Evolutionary conservation across 2,797 vertebrate genomes (phyloP).

Genomic region (Pygocentrus nattereri): DNA sequence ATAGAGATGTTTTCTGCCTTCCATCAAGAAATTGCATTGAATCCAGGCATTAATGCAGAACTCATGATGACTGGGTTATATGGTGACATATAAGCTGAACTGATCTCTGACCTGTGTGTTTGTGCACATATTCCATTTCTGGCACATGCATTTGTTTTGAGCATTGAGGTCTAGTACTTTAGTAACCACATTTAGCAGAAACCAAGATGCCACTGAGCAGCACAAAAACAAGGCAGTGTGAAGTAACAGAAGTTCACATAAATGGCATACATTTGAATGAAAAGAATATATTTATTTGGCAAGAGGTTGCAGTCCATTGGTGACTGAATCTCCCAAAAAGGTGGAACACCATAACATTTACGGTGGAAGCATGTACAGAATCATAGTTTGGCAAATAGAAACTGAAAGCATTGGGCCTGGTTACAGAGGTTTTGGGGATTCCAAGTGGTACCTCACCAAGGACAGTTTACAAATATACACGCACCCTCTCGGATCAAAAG

Average conservation of each 20-base stretch:
- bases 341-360: conserved; percentile 41
- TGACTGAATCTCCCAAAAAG: conserved; percentile 44
- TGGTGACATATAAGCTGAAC: background rate
- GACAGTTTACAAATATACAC: conserved; percentile 29
- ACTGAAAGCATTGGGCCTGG: conserved; percentile 43
- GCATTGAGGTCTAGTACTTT: too few species aligned
- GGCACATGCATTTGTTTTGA: background rate
- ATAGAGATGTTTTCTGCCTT: background rate
- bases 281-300: conserved; percentile 59
- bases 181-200: background rate
- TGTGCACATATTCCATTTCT: background rate
- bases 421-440: conserved; percentile 37
- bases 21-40: background rate
- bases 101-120: background rate
- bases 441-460: conserved; percentile 26
- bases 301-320: conserved; percentile 36
- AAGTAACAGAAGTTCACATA: conserved; percentile 19
- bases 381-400: conserved; percentile 49
- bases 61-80: background rate
- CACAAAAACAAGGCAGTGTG: background rate
- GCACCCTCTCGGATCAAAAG: conserved; percentile 23
- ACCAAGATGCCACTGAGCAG: background rate
- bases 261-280: conserved; percentile 45
- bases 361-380: conserved; percentile 36
- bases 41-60: background rate